Evolutionary conservation across 64 coral and sea anemone genomes (phyloP).

Genomic region (Montipora capricornis): DNA sequence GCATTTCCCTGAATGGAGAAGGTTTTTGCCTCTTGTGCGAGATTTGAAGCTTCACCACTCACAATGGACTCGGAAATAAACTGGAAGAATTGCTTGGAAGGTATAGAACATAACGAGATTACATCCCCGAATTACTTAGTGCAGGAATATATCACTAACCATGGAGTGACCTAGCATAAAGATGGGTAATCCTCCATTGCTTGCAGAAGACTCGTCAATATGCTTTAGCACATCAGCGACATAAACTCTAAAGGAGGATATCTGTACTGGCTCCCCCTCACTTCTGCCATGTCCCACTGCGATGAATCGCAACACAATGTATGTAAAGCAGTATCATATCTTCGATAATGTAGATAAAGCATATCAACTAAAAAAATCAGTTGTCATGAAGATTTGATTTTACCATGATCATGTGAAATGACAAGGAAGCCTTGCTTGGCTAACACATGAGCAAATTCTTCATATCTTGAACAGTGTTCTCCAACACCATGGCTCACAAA

Average conservation of each 20-base stretch:
- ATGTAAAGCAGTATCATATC: background rate
- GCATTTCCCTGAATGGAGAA: too few relatives aligned
- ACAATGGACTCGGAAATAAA: too few relatives aligned
- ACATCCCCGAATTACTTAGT: too few relatives aligned
- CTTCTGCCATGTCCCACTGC: constrained; percentile 83
- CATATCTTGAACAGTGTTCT: constrained; percentile 73
- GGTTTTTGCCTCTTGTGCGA: too few relatives aligned
- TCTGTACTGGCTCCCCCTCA: constrained; percentile 63
- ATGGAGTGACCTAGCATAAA: constrained; percentile 87
- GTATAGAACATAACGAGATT: too few relatives aligned
- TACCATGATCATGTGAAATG: constrained; percentile 82
- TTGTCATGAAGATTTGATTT: background rate
- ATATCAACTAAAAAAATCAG: too few relatives aligned
- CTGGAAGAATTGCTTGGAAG: too few relatives aligned
- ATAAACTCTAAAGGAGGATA: constrained; percentile 62
- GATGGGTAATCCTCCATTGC: constrained; percentile 60
- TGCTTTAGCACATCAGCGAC: constrained; percentile 73
- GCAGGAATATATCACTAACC: constrained; percentile 16
- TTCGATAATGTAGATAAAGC: background rate
- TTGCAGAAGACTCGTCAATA: constrained; percentile 29
- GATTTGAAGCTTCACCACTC: too few relatives aligned
- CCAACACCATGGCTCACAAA: constrained; percentile 77
- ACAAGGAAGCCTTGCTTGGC: constrained; percentile 76
- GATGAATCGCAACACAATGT: background rate
- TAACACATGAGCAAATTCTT: constrained; percentile 60